Evolutionary conservation across 2,113 vertebrate species (phyloP).

Genomic region (Spilogale gracilis): DNA sequence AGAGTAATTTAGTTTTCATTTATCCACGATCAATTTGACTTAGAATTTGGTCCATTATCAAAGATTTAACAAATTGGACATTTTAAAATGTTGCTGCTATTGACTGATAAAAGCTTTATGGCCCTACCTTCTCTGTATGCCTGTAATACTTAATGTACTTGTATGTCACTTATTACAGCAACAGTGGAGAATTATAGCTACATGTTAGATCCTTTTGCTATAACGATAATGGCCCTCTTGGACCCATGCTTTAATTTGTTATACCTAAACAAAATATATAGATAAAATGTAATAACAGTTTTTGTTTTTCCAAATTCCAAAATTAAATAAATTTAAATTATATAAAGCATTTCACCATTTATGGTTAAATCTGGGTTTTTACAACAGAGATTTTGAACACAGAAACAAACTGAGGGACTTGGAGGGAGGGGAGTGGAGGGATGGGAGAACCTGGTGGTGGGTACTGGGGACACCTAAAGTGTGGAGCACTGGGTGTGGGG

Average conservation of each 20-base stretch:
- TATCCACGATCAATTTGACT: neutral
- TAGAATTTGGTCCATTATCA: constrained; percentile 34
- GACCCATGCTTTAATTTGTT: neutral
- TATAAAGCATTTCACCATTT: neutral
- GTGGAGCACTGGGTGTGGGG: too few species aligned
- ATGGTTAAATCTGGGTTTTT: neutral
- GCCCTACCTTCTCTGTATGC: neutral
- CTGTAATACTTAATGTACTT: neutral
- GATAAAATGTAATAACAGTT: neutral
- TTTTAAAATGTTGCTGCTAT: neutral
- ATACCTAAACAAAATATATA: neutral
- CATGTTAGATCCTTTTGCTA: neutral
- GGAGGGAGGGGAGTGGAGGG: too few species aligned
- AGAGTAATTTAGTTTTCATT: constrained; percentile 49
- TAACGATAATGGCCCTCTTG: neutral
- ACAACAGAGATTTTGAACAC: too few species aligned
- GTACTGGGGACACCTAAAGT: too few species aligned
- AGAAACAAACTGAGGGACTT: too few species aligned
- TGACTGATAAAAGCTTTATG: neutral
- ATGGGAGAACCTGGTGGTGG: too few species aligned
- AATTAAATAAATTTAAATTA: constrained; percentile 26
- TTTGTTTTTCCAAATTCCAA: constrained; percentile 35
- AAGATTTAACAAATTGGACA: constrained; percentile 32
- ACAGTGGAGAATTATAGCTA: neutral
- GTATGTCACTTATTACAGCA: neutral